phyloP scores from a whole-genome alignment of 2,113 vertebrate genomes.

The Neomonachus schauinslandi region DNA sequence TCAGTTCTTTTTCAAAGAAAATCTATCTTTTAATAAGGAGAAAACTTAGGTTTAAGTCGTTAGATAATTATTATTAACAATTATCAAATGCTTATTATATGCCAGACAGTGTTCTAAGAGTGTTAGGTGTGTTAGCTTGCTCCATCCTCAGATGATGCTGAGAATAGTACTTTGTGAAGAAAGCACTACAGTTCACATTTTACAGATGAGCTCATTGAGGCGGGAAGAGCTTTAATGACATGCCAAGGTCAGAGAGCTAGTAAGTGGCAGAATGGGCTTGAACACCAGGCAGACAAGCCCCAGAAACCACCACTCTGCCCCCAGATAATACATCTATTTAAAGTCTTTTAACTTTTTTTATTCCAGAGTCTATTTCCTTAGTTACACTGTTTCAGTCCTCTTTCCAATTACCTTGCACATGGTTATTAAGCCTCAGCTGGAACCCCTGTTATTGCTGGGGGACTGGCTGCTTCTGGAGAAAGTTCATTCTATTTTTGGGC shows the following conservation, averaged over 20 bases:
- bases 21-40: background rate
- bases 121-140: background rate
- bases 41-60: background rate
- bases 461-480: conserved; percentile 22
- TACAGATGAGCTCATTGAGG: background rate
- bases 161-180: background rate
- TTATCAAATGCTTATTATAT: background rate
- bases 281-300: background rate
- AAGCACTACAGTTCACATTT: background rate
- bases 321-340: conserved; percentile 45
- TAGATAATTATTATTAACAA: background rate
- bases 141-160: background rate
- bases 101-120: background rate
- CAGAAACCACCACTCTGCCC: background rate
- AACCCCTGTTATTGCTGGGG: conserved; percentile 24
- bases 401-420: conserved; percentile 69
- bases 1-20: background rate
- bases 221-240: background rate
- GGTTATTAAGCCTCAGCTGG: conserved; percentile 62
- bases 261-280: background rate
- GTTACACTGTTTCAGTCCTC: conserved; percentile 43
- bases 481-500: conserved; percentile 60
- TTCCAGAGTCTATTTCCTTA: conserved; percentile 56
- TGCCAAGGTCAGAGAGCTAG: background rate
- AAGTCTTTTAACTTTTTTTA: conserved; percentile 44